Conservation (phyloP, 2,113 vertebrate genomes). For the Diadophis punctatus region DNA sequence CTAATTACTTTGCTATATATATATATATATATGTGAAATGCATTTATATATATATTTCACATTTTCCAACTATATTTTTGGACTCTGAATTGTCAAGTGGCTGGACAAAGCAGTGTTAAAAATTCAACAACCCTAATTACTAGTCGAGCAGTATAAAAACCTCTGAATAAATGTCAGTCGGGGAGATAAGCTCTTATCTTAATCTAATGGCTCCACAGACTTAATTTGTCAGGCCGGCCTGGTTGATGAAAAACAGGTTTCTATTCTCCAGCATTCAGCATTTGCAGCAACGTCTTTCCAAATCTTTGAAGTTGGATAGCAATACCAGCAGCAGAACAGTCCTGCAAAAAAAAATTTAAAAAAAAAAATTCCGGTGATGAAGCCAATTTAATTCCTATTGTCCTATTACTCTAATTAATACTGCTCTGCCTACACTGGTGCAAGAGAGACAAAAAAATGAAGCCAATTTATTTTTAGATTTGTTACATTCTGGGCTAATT, state of each 20-base stretch:
- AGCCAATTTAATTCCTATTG: conserved; percentile 80
- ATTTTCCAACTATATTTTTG: conserved; percentile 38
- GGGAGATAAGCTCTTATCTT: conserved; percentile 97
- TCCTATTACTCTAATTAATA: conserved; percentile 74
- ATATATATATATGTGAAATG: not conserved
- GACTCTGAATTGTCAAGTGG: conserved; percentile 62
- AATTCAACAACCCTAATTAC: conserved; percentile 91
- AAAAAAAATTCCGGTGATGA: conserved; percentile 71
- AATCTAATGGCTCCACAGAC: conserved; percentile 95
- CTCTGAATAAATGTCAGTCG: conserved; percentile 92
- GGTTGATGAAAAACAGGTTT: conserved; percentile 82
- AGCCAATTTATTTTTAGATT: conserved; percentile 69
- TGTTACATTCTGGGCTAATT: conserved; percentile 58
- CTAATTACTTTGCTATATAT: conserved; percentile 38
- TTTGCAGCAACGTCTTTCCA: conserved; percentile 87
- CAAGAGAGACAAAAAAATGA: conserved; percentile 60
- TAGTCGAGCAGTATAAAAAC: conserved; percentile 86
- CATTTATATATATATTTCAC: not conserved
- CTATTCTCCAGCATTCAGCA: conserved; percentile 83
- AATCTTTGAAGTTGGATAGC: conserved; percentile 79
- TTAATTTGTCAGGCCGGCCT: conserved; percentile 96
- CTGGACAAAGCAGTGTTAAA: conserved; percentile 78
- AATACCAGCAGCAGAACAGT: conserved; percentile 79
- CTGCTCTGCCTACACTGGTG: conserved; percentile 59
- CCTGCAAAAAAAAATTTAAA: conserved; percentile 68